These are phyloP conservation scores for Tipula vernalis DNA, from an alignment of 2,888 invertebrate species.

Conservation along the genomic window DNA sequence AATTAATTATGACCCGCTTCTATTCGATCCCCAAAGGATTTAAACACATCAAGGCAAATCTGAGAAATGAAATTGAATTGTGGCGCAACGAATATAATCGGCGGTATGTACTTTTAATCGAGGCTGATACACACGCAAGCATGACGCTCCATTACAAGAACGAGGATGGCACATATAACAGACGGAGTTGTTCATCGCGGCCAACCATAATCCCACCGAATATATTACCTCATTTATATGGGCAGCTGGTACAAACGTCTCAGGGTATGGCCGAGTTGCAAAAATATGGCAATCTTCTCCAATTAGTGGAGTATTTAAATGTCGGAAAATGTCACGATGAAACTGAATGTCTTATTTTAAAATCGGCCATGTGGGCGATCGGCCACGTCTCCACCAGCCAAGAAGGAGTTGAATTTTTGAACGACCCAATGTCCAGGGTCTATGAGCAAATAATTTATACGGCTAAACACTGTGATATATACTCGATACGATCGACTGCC, in stretches of 20 bases:
- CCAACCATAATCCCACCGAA: slow-evolving; percentile 38
- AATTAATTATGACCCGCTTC: slow-evolving; percentile 60
- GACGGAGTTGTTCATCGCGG: slow-evolving; percentile 49
- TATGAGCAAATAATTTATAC: slow-evolving; percentile 43
- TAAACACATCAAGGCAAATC: slow-evolving; percentile 47
- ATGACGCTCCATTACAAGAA: slow-evolving; percentile 72
- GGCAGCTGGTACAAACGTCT: slow-evolving; percentile 62
- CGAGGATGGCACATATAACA: slow-evolving; percentile 62
- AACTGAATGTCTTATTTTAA: slow-evolving; percentile 61
- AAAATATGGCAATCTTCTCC: slow-evolving; percentile 27
- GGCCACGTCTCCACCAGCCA: slow-evolving; percentile 71
- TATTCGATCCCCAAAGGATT: slow-evolving; percentile 62
- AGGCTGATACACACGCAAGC: slow-evolving; percentile 77
- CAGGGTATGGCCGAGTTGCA: slow-evolving; percentile 33
- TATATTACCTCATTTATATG: slow-evolving; percentile 64
- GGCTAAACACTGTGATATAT: slow-evolving; percentile 69
- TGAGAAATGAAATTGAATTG: slow-evolving; percentile 60
- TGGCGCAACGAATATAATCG: slow-evolving; percentile 67
- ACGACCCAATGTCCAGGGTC: slow-evolving; percentile 31
- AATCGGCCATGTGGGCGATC: slow-evolving; percentile 81
- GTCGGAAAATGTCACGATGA: slow-evolving; percentile 48
- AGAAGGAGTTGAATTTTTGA: slow-evolving; percentile 61
- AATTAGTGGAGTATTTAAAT: slow-evolving; percentile 27
- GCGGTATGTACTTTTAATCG: slow-evolving; percentile 79
- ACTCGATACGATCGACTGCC: slow-evolving; percentile 80